These are phyloP conservation scores for Empidonax traillii DNA, from an alignment of 2,113 vertebrate genomes.

Conservation along the genomic window DNA sequence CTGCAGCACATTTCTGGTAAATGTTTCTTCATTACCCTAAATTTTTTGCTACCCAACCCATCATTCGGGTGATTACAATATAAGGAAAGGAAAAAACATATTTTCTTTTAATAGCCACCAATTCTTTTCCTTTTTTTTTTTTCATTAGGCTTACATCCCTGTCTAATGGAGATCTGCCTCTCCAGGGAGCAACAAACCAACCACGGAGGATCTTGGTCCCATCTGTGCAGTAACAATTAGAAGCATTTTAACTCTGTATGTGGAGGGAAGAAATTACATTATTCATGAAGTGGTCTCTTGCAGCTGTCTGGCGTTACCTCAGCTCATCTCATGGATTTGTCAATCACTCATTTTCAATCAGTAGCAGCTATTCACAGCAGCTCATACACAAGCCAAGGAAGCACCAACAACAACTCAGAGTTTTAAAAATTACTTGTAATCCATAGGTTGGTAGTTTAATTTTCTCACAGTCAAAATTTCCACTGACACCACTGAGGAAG, in stretches of 20 bases:
- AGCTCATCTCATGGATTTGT: neutral
- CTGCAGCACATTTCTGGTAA: neutral
- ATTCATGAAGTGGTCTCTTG: conserved; percentile 20
- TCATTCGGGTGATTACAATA: neutral
- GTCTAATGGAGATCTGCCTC: conserved; percentile 19
- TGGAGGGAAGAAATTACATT: neutral
- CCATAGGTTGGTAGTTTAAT: rapidly evolving
- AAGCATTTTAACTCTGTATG: conserved; percentile 30
- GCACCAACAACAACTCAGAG: neutral
- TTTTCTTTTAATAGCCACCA: neutral
- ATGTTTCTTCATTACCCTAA: neutral
- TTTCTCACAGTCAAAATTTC: neutral
- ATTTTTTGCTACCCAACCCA: neutral
- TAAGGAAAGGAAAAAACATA: neutral
- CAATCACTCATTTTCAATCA: neutral
- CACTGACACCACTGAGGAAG: neutral
- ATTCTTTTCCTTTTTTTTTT: neutral
- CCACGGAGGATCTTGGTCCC: conserved; percentile 12
- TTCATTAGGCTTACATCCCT: neutral
- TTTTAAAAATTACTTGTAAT: neutral
- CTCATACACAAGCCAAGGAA: neutral
- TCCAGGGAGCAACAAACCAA: neutral
- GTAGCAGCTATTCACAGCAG: neutral
- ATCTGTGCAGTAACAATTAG: conserved; percentile 33
- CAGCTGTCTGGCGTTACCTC: neutral